These are phyloP conservation scores for Julus scanicus DNA, from an alignment of 2,888 invertebrate species.

Conservation along the genomic window DNA sequence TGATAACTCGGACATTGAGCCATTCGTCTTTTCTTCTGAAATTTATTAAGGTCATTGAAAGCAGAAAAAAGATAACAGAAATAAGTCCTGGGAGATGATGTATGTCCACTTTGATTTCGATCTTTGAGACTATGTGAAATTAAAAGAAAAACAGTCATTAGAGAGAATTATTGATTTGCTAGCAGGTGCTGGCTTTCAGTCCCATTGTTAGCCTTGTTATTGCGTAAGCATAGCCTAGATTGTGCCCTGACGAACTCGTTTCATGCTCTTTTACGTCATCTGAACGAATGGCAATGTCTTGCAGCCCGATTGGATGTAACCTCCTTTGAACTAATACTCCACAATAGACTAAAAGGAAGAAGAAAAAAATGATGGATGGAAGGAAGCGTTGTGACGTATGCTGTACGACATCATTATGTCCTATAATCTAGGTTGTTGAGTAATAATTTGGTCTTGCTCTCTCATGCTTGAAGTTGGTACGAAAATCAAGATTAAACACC, in stretches of 20 bases:
- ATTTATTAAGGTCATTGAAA: not conserved
- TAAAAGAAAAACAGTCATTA: conserved; percentile 11
- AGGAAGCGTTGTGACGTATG: not conserved
- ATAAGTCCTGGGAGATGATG: no score
- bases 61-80: not conserved
- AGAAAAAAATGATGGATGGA: conserved; percentile 5
- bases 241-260: conserved; percentile 13
- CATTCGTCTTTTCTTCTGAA: not conserved
- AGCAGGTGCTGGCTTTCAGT: not conserved
- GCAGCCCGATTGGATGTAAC: not conserved
- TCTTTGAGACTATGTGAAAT: not conserved
- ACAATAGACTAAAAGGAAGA: not conserved
- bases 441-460: not conserved
- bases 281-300: not conserved
- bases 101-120: not conserved
- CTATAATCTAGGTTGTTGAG: not conserved
- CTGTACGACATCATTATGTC: not conserved
- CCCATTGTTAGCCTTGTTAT: not conserved
- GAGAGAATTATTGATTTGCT: conserved; percentile 13
- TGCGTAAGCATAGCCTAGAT: conserved; percentile 42
- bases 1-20: not conserved
- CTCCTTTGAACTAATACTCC: conserved; percentile 11
- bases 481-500: not conserved
- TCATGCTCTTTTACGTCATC: not conserved
- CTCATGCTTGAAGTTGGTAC: not conserved